Evolutionary conservation across 2,888 invertebrate genomes (phyloP).

Genomic region (Pseudoips prasinana): DNA sequence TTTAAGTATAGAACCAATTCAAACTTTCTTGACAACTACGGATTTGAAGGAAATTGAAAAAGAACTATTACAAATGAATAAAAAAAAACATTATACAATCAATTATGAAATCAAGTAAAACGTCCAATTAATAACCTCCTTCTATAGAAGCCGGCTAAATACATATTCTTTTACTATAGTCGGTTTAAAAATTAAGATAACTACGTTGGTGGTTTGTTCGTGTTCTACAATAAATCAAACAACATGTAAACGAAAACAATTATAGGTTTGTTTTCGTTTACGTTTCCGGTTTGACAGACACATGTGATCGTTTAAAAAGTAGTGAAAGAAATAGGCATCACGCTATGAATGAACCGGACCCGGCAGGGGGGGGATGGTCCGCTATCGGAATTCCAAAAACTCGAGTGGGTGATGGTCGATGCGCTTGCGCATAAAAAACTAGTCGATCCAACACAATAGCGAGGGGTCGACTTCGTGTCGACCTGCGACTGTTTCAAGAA

Average conservation of each 20-base stretch:
- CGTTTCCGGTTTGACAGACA: constrained; percentile 60
- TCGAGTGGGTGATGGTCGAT: constrained; percentile 69
- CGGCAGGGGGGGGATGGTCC: constrained; percentile 38
- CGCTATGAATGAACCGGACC: constrained; percentile 77
- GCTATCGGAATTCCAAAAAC: constrained; percentile 74
- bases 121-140: too few relatives aligned
- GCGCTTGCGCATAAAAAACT: constrained; percentile 59
- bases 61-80: too few relatives aligned
- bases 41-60: too few relatives aligned
- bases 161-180: too few relatives aligned
- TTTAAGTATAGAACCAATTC: too few relatives aligned
- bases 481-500: constrained; percentile 40
- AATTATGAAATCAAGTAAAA: too few relatives aligned
- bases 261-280: constrained; percentile 61
- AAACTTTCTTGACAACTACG: too few relatives aligned
- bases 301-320: constrained; percentile 49
- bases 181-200: too few relatives aligned
- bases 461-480: constrained; percentile 41
- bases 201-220: constrained; percentile 59
- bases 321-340: constrained; percentile 51
- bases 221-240: constrained; percentile 48
- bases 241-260: constrained; percentile 61
- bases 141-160: too few relatives aligned
- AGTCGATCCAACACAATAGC: constrained; percentile 61
- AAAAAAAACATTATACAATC: too few relatives aligned